Evolutionary conservation across 2,888 invertebrate genomes (phyloP).

Genomic region (Drosophila tanythrix): DNA sequence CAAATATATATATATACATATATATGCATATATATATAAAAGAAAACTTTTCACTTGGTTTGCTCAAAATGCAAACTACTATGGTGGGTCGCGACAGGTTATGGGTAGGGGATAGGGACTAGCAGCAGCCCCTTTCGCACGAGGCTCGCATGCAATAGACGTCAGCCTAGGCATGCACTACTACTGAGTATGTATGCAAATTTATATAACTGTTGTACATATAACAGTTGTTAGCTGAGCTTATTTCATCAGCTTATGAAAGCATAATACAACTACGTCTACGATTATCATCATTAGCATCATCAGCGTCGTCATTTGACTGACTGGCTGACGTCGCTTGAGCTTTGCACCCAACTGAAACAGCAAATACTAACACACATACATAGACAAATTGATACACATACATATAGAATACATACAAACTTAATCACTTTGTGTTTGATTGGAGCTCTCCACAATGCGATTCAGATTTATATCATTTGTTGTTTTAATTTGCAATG

Average conservation of each 20-base stretch:
- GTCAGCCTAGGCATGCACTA: constrained; percentile 31
- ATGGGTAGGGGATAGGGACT: neutral
- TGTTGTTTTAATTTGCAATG: neutral
- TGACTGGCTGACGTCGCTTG: constrained; percentile 19
- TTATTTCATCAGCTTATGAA: constrained; percentile 42
- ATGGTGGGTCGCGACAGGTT: constrained; percentile 9
- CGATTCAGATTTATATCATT: constrained; percentile 6
- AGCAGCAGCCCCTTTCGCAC: constrained; percentile 21
- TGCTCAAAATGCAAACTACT: constrained; percentile 41
- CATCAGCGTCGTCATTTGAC: constrained; percentile 15
- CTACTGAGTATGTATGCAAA: constrained; percentile 1
- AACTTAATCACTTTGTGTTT: constrained; percentile 17
- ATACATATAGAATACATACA: neutral
- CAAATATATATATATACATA: constrained; percentile 19
- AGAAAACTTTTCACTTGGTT: constrained; percentile 48
- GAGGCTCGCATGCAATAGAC: constrained; percentile 45
- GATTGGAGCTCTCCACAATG: constrained; percentile 1
- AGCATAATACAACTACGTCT: constrained; percentile 15
- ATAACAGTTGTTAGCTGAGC: constrained; percentile 18
- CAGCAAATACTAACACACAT: constrained; percentile 8
- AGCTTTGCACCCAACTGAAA: constrained; percentile 41
- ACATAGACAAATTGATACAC: neutral
- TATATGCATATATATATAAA: constrained; percentile 18
- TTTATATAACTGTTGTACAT: constrained; percentile 4
- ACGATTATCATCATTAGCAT: constrained; percentile 17